These are phyloP conservation scores for Trileptium ribeirensis DNA, from an alignment of 2,888 invertebrate species.

Conservation along the genomic window DNA sequence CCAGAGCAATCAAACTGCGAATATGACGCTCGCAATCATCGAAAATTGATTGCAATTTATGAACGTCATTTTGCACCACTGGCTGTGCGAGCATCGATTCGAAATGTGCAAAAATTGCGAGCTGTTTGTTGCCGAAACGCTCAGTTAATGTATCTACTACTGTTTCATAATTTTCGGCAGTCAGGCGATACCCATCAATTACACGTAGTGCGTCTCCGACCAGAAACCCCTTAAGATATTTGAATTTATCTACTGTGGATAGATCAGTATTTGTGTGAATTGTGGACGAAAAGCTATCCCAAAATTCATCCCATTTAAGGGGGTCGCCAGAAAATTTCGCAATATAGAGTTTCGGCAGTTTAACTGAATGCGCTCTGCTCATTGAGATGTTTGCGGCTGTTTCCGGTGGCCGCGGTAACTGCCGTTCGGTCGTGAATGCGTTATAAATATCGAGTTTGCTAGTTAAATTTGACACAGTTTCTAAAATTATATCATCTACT, in stretches of 20 bases:
- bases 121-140: neutral
- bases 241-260: neutral
- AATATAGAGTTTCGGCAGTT: too few species aligned
- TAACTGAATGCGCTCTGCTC: too few species aligned
- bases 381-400: too few species aligned
- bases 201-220: neutral
- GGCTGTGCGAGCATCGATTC: neutral
- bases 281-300: too few species aligned
- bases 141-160: neutral
- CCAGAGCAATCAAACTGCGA: neutral
- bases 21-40: constrained; percentile 4
- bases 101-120: neutral
- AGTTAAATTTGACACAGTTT: too few species aligned
- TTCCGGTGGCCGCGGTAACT: too few species aligned
- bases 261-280: neutral
- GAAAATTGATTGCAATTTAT: neutral
- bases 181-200: neutral
- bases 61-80: neutral
- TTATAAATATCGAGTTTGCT: too few species aligned
- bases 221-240: neutral
- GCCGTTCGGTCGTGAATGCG: too few species aligned
- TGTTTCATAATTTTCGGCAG: neutral
- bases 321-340: too few species aligned
- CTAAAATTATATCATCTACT: too few species aligned
- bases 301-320: neutral